These are phyloP conservation scores for Oedothorax gibbosus DNA, from an alignment of 1,140 invertebrate species.

Conservation along the genomic window DNA sequence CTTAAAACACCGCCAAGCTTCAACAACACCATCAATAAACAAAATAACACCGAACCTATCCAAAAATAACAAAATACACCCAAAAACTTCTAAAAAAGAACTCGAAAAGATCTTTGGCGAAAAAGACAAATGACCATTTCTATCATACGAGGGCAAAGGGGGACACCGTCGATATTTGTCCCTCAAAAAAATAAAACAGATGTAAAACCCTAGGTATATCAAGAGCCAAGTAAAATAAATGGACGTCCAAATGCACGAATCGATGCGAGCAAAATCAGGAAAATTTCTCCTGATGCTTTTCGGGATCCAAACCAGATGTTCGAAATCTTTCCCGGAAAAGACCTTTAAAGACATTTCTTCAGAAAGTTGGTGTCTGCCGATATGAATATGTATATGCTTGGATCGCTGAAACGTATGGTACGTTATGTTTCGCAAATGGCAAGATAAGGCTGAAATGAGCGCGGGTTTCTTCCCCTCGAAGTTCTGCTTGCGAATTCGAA, in stretches of 20 bases:
- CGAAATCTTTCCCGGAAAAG: conserved; percentile 3
- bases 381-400: conserved; percentile 45
- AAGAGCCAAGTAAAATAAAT: conserved; percentile 51
- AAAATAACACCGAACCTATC: conserved; percentile 6
- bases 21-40: conserved; percentile 33
- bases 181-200: conserved; percentile 15
- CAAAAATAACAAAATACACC: neutral
- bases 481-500: neutral
- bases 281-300: conserved; percentile 15
- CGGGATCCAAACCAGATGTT: conserved; percentile 47
- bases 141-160: conserved; percentile 29
- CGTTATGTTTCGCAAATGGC: neutral
- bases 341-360: conserved; percentile 50
- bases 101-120: neutral
- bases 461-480: neutral
- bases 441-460: conserved; percentile 12
- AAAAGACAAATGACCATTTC: conserved; percentile 37
- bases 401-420: conserved; percentile 4
- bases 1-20: too few species aligned
- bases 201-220: conserved; percentile 20
- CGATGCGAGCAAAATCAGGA: conserved; percentile 49
- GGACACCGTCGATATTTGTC: conserved; percentile 44
- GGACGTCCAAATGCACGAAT: conserved; percentile 49
- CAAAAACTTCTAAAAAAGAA: neutral
- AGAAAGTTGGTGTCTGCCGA: conserved; percentile 27